Conservation (phyloP, 2,113 vertebrate genomes). For the Lipotes vexillifer region DNA sequence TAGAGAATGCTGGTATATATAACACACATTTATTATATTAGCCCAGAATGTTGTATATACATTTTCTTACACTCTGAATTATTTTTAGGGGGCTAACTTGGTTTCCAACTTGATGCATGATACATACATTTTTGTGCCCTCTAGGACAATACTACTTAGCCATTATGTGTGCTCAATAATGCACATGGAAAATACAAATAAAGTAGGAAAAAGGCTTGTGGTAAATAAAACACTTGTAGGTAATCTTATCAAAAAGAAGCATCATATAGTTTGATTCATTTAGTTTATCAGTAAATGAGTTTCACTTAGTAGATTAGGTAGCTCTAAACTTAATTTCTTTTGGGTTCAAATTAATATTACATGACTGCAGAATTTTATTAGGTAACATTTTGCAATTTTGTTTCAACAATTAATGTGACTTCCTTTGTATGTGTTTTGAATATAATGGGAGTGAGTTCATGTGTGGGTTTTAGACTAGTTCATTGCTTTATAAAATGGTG, state of each 20-base stretch:
- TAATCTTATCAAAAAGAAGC: not conserved
- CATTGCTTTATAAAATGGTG: not conserved
- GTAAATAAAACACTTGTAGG: not conserved
- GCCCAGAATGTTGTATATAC: not conserved
- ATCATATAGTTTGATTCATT: not conserved
- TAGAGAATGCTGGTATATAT: not conserved
- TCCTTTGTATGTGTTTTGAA: not conserved
- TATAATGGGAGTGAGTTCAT: not conserved
- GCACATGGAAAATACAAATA: not conserved
- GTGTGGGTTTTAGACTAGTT: not conserved
- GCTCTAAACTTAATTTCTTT: not conserved
- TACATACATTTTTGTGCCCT: not conserved
- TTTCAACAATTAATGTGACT: constrained; percentile 2
- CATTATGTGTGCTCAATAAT: not conserved
- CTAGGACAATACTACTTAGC: not conserved
- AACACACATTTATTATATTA: not conserved
- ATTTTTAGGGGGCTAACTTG: not conserved
- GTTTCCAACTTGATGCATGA: not conserved
- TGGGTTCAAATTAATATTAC: not conserved
- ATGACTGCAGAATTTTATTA: not conserved
- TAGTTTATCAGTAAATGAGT: not conserved
- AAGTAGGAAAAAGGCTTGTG: not conserved
- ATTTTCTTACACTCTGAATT: not conserved
- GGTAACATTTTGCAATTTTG: not conserved
- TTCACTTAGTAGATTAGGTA: not conserved